Evolutionary conservation across 2,888 invertebrate species (phyloP).

Genomic region (Zootermopsis nevadensis): DNA sequence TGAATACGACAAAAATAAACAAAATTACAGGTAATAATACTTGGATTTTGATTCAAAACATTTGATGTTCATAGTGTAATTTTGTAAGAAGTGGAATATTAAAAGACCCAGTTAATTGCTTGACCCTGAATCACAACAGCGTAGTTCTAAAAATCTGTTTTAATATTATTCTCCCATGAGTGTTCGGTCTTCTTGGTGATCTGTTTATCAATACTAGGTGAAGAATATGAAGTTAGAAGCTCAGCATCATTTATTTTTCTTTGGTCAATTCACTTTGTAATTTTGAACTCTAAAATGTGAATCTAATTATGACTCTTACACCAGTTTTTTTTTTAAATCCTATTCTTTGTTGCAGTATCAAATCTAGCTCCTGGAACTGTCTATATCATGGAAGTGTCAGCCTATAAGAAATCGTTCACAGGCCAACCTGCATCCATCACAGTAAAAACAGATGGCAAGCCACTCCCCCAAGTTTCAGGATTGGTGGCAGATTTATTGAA

Average conservation of each 20-base stretch:
- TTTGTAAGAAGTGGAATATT: not conserved
- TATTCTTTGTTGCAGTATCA: slow-evolving; percentile 62
- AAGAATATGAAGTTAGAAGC: no score
- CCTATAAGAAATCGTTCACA: slow-evolving; percentile 69
- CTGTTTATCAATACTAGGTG: no score
- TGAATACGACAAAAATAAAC: slow-evolving; percentile 61
- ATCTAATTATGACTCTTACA: no score
- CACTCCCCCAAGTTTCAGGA: slow-evolving; percentile 40
- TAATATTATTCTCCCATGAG: no score
- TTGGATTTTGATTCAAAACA: slow-evolving; percentile 56
- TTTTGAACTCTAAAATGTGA: no score
- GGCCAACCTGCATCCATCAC: slow-evolving; percentile 60
- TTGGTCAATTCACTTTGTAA: no score
- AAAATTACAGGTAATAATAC: slow-evolving; percentile 48
- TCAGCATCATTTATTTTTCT: no score
- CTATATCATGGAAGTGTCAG: slow-evolving; percentile 72
- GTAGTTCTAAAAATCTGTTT: no score
- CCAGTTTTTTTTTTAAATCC: no score
- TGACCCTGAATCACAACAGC: no score
- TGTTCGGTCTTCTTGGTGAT: no score
- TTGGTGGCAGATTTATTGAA: not conserved
- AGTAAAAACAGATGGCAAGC: slow-evolving; percentile 47
- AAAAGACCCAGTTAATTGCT: not conserved
- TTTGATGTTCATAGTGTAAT: not conserved
- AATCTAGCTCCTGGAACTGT: slow-evolving; percentile 68